Conservation (phyloP, 2,888 invertebrate species). For the Bimastos eiseni region DNA sequence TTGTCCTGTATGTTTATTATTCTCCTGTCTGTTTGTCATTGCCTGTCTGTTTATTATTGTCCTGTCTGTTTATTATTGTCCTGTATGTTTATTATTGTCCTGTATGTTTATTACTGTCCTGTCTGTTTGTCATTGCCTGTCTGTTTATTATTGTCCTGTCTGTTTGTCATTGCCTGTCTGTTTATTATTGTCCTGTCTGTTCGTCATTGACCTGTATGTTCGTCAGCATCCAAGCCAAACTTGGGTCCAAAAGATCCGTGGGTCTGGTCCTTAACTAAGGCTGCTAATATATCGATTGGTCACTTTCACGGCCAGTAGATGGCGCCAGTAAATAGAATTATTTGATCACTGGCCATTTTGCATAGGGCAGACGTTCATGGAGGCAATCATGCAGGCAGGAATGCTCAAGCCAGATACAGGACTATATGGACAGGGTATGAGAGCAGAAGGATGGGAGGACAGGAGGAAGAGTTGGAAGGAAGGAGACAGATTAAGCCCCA, state of each 20-base stretch:
- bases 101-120: too few relatives aligned
- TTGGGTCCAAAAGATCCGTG: not conserved
- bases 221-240: not conserved
- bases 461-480: not conserved
- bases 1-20: too few relatives aligned
- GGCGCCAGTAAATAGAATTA: conserved; percentile 1
- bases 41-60: too few relatives aligned
- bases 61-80: too few relatives aligned
- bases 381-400: not conserved
- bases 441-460: too few relatives aligned
- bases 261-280: not conserved
- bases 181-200: too few relatives aligned
- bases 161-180: too few relatives aligned
- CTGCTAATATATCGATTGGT: conserved; percentile 6
- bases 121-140: too few relatives aligned
- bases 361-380: not conserved
- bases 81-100: too few relatives aligned
- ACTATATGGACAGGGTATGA: too few relatives aligned
- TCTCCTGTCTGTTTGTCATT: too few relatives aligned
- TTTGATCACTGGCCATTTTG: not conserved
- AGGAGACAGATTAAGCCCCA: not conserved
- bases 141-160: too few relatives aligned
- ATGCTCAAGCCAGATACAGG: not conserved
- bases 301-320: not conserved
- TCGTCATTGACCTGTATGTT: not conserved